phyloP scores from a whole-genome alignment of 2,113 vertebrate species.

The Colinus virginianus region DNA sequence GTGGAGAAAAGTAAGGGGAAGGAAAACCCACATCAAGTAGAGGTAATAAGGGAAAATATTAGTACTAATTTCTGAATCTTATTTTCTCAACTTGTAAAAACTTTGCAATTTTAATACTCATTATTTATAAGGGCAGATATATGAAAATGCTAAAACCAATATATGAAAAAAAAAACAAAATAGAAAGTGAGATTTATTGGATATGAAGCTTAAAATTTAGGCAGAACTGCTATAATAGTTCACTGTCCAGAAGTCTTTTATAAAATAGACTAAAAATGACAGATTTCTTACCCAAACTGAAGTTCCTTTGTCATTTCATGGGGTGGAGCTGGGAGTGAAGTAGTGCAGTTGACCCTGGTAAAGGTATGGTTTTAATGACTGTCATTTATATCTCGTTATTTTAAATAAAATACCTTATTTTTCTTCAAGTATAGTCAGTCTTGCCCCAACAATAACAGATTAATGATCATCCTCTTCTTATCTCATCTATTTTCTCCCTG shows the following conservation, averaged over 20 bases:
- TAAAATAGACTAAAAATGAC: background rate
- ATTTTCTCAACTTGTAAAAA: background rate
- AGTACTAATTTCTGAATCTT: background rate
- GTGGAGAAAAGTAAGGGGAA: background rate
- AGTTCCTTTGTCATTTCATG: fast-evolving
- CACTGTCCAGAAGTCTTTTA: background rate
- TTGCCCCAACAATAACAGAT: background rate
- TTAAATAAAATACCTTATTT: background rate
- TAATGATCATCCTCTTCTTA: background rate
- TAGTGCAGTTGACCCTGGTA: background rate
- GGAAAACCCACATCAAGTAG: background rate
- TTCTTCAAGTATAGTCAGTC: background rate
- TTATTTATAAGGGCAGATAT: background rate
- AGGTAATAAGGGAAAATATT: background rate
- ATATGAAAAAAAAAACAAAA: background rate
- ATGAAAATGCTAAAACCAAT: background rate
- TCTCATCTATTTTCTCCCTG: background rate
- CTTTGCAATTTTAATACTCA: background rate
- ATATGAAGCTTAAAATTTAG: background rate
- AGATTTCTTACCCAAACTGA: background rate
- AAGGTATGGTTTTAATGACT: background rate
- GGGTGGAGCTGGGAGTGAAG: background rate
- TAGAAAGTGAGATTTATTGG: background rate
- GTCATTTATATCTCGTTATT: background rate
- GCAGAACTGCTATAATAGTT: background rate